phyloP scores from a whole-genome alignment of 2,113 vertebrate species.

The Nothocercus julius region DNA sequence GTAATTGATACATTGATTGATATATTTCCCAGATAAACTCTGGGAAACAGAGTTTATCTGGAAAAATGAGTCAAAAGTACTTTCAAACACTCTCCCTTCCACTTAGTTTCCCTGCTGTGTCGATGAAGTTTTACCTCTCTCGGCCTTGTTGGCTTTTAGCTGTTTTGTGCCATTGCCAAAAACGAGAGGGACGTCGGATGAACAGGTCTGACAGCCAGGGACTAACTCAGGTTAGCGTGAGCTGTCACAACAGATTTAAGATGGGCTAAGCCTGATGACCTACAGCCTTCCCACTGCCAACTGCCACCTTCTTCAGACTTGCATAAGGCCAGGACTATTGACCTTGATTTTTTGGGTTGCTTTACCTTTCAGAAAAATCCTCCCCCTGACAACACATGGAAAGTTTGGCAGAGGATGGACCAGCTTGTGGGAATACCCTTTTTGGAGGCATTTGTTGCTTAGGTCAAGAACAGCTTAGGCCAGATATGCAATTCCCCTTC shows the following conservation, averaged over 20 bases:
- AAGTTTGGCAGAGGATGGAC: not conserved
- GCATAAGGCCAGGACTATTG: not conserved
- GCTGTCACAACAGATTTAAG: not conserved
- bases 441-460: not conserved
- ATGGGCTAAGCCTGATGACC: not conserved
- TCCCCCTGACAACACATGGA: not conserved
- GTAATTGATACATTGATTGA: too few species aligned
- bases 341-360: not conserved
- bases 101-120: not conserved
- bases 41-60: not conserved
- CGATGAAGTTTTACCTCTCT: not conserved
- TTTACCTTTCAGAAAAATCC: not conserved
- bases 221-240: not conserved
- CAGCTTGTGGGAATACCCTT: not conserved
- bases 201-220: not conserved
- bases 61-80: not conserved
- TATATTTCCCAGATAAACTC: too few species aligned
- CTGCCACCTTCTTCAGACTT: not conserved
- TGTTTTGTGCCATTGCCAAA: not conserved
- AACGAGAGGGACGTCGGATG: not conserved
- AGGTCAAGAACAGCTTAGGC: not conserved
- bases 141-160: not conserved
- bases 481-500: not conserved
- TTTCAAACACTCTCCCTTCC: not conserved
- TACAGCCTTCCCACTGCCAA: not conserved